Conservation (phyloP, 2,888 invertebrate species). For the Cosmorhoe ocellata region DNA sequence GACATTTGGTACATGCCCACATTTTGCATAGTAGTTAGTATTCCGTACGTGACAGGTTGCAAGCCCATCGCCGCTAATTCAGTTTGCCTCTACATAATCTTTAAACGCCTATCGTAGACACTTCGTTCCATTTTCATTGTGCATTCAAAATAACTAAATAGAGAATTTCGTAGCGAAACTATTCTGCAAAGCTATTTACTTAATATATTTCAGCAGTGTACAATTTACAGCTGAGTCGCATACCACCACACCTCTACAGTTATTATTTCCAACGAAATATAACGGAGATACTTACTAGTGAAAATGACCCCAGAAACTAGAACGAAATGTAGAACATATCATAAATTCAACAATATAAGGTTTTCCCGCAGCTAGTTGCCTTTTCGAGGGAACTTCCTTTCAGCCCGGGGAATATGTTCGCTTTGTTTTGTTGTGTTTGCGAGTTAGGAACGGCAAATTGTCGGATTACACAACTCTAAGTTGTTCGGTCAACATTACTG, state of each 20-base stretch:
- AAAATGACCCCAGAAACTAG: constrained; percentile 67
- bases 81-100: constrained; percentile 66
- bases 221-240: constrained; percentile 5
- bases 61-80: too few relatives aligned
- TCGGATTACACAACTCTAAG: constrained; percentile 77
- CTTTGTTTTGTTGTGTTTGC: constrained; percentile 78
- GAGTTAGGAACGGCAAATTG: constrained; percentile 77
- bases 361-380: constrained; percentile 74
- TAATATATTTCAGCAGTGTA: constrained; percentile 15
- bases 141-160: too few relatives aligned
- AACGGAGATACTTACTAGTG: constrained; percentile 58
- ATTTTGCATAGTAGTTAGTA: too few relatives aligned
- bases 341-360: constrained; percentile 78
- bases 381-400: constrained; percentile 77
- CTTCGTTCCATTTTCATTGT: constrained; percentile 49
- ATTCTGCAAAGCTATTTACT: neutral
- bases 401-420: constrained; percentile 73
- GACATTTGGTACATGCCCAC: too few relatives aligned
- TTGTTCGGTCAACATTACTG: constrained; percentile 71
- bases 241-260: constrained; percentile 38
- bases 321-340: constrained; percentile 63
- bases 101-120: constrained; percentile 73
- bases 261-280: constrained; percentile 68
- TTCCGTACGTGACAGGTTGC: too few relatives aligned
- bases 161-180: constrained; percentile 3